A percentile compares a stretch with the other conserved stretches of the same genome.
phyloP scores from a whole-genome alignment of 2,113 vertebrate species.

The Hiodon tergisus region DNA sequence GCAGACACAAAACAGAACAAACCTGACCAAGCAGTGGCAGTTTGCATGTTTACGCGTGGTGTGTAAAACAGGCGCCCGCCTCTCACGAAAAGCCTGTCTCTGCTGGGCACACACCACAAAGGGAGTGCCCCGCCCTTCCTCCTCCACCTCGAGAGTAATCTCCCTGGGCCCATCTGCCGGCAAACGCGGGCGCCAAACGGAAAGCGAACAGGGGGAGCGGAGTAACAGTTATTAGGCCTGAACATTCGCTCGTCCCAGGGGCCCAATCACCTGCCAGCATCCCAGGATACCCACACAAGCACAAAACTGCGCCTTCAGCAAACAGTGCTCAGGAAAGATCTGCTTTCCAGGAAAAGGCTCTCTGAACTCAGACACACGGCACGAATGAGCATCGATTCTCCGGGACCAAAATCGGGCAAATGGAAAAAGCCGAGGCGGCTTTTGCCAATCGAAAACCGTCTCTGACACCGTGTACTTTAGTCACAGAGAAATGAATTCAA shows the following conservation, averaged over 20 bases:
- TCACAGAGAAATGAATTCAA: background rate
- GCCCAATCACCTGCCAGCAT: constrained; percentile 52
- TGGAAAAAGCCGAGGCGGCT: background rate
- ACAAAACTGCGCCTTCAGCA: background rate
- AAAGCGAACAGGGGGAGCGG: constrained; percentile 51
- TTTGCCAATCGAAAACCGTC: background rate
- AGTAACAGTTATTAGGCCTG: constrained; percentile 48
- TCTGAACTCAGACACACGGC: background rate
- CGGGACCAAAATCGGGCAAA: background rate
- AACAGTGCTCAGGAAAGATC: constrained; percentile 3
- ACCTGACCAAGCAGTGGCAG: too few relatives aligned
- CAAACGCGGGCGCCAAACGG: constrained; percentile 47
- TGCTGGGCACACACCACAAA: background rate
- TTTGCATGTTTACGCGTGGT: too few relatives aligned
- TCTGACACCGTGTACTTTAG: background rate
- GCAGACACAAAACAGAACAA: too few relatives aligned
- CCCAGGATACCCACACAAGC: background rate
- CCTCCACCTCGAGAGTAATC: constrained; percentile 57
- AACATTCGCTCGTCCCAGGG: constrained; percentile 47
- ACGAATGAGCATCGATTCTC: background rate
- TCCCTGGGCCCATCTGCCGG: constrained; percentile 56
- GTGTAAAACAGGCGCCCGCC: background rate
- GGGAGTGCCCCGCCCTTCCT: constrained; percentile 20
- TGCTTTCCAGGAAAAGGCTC: background rate
- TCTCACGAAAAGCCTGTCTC: background rate